Conservation (phyloP, 2,797 vertebrate genomes). For the Anas georgica region DNA sequence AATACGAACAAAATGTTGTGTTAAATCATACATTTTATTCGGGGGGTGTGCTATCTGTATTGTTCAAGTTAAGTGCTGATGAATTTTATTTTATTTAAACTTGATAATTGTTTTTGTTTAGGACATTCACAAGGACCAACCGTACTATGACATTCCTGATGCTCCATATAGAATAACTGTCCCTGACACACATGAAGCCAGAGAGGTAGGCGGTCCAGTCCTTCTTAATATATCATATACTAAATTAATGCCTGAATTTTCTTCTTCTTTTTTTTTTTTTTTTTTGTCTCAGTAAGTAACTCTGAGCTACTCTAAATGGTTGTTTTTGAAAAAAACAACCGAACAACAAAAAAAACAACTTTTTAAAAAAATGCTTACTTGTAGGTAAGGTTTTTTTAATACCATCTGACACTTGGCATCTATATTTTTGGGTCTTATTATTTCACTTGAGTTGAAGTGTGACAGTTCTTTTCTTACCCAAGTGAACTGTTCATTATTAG, state of each 20-base stretch:
- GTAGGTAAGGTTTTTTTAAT: neutral
- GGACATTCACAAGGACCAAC: conserved; percentile 99
- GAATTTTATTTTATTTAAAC: neutral
- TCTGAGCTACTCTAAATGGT: neutral
- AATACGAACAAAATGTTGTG: neutral
- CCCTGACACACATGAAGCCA: conserved; percentile 93
- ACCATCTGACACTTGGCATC: neutral
- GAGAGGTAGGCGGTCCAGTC: conserved; percentile 83
- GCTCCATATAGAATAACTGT: conserved; percentile 95
- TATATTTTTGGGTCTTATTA: neutral
- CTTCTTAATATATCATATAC: neutral
- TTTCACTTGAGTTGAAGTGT: neutral
- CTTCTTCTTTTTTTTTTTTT: no score
- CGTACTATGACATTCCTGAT: conserved; percentile 96
- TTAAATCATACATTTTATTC: neutral
- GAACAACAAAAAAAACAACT: neutral
- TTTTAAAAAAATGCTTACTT: neutral
- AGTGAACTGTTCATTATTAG: neutral
- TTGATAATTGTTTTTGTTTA: conserved; percentile 51
- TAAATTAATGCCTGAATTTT: neutral
- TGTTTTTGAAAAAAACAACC: neutral
- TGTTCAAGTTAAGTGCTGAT: neutral
- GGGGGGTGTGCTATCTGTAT: neutral
- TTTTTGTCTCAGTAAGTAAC: neutral
- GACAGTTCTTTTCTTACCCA: neutral